Evolutionary conservation across 2,888 invertebrate species (phyloP), one percentile per base, ranked within the genome.

Genomic region (Sesia apiformis): DNA sequence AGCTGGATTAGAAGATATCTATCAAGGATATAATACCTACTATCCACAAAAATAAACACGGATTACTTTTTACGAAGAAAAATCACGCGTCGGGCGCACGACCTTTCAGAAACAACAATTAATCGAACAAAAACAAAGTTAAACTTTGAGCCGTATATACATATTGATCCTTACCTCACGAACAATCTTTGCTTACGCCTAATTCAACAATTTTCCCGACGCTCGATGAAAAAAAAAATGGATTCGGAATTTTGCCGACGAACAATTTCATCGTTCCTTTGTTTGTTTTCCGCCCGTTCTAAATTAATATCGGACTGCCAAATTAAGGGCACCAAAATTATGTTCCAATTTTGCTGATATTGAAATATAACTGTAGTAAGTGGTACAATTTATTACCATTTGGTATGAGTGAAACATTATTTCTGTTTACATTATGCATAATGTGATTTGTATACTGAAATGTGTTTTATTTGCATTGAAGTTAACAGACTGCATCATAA

Each of bases 271-370:
- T 67, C 58, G 55, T 55, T 60, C 65, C 65, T 42, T 69, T 78
- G 72, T 80, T 78, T 78, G 70, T 69, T 58, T 63, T 68, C 57
- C 60, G 61, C 58, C 65, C 64, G 64, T 56, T 64, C 65, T 66
- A 74, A 77, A 79, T 78, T 75, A 76, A 76, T 76, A 77, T 70
- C 66, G 70, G 69, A 66, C 65, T 67, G 63, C 63, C 64, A 60
- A 72, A 77, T 80, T 71, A 74, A 53, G 63, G 62, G 60, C 64
- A 60, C 63, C 59, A 61, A 60, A 72, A 71, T 77, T 69, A 69
- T 68, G 64, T 65, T 63, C 61, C 63, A 62, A 69, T 66, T 68
- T 61, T 57, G 64, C 62, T 63, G 67, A 66, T 62, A 60, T 56
- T 53, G 56, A 51, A 58, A 54, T 53, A 57, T 55, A 57, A 55